Conservation (phyloP, 2,888 invertebrate species). For the Litoditis marina region DNA sequence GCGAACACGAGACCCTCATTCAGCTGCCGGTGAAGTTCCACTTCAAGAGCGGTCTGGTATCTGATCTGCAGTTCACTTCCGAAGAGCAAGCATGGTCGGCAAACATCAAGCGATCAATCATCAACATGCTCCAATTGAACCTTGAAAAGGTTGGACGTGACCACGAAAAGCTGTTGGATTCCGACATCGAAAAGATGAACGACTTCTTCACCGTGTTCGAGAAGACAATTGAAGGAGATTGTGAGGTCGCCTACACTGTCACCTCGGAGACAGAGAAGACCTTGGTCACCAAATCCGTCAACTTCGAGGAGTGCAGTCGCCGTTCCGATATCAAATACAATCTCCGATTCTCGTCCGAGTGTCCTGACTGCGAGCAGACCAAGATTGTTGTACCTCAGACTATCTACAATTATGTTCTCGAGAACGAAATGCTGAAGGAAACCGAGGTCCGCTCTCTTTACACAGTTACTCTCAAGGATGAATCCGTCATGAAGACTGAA, state of each 20-base stretch:
- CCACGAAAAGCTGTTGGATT: slow-evolving; percentile 24
- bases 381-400: slow-evolving; percentile 30
- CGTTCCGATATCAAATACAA: slow-evolving; percentile 47
- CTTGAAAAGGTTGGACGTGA: slow-evolving; percentile 17
- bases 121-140: slow-evolving; percentile 45
- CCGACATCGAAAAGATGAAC: slow-evolving; percentile 32
- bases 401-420: slow-evolving; percentile 33
- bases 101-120: slow-evolving; percentile 57
- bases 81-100: slow-evolving; percentile 50
- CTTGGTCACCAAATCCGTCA: slow-evolving; percentile 55
- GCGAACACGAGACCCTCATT: slow-evolving; percentile 36
- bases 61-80: slow-evolving; percentile 31
- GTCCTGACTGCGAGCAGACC: slow-evolving; percentile 31
- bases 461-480: slow-evolving; percentile 30
- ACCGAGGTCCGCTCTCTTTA: slow-evolving; percentile 39
- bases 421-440: slow-evolving; percentile 27
- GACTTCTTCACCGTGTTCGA: slow-evolving; percentile 21
- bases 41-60: slow-evolving; percentile 48
- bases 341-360: slow-evolving; percentile 30
- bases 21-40: slow-evolving; percentile 48
- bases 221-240: slow-evolving; percentile 44
- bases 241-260: slow-evolving; percentile 44
- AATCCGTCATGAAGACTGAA: slow-evolving; percentile 35
- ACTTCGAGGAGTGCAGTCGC: slow-evolving; percentile 63
- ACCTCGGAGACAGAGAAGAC: slow-evolving; percentile 24